Conservation (phyloP, 2,113 vertebrate genomes). For the Verasper variegatus region DNA sequence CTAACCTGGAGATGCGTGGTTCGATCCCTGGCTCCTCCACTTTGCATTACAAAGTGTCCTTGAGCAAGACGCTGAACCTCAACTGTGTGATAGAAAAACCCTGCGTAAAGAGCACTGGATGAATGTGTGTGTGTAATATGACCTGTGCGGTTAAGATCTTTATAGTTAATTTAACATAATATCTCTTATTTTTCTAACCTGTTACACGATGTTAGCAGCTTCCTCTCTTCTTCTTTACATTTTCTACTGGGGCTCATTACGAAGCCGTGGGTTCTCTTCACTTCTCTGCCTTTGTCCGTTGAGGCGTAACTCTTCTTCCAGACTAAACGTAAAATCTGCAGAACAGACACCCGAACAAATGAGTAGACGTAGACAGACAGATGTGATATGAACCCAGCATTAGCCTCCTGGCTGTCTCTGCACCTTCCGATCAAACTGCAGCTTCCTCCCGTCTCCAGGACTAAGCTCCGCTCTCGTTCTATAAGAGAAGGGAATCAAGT, state of each 20-base stretch:
- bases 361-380: constrained; percentile 15
- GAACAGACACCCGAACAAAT: constrained; percentile 12
- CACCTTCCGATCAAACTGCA: constrained; percentile 25
- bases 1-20: background rate
- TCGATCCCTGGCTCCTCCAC: too few relatives aligned
- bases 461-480: background rate
- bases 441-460: constrained; percentile 11
- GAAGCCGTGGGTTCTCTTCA: background rate
- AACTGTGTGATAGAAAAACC: too few relatives aligned
- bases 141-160: too few relatives aligned
- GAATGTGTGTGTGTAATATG: too few relatives aligned
- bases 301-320: background rate
- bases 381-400: constrained; percentile 17
- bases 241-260: constrained; percentile 12
- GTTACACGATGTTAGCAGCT: background rate
- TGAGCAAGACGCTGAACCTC: too few relatives aligned
- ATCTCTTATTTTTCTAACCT: too few relatives aligned
- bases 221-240: background rate
- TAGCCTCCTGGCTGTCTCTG: constrained; percentile 13
- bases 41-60: too few relatives aligned
- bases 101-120: too few relatives aligned
- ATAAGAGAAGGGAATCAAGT: background rate
- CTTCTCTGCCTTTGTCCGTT: background rate
- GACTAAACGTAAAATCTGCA: constrained; percentile 15
- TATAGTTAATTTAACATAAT: too few relatives aligned